These are phyloP conservation scores for Cyclura pinguis DNA, from an alignment of 2,797 vertebrate genomes.

Conservation along the genomic window DNA sequence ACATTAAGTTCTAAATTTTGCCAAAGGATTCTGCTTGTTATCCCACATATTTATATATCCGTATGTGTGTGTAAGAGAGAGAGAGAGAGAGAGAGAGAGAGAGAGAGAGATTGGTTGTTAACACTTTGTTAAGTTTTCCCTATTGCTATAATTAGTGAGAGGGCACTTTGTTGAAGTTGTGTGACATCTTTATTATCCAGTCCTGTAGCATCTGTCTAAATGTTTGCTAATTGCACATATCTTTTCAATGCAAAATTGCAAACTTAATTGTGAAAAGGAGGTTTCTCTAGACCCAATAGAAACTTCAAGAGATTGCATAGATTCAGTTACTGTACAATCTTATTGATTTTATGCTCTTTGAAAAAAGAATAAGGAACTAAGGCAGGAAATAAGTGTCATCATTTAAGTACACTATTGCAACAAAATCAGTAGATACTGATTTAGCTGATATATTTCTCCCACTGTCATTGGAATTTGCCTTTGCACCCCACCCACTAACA, in stretches of 20 bases:
- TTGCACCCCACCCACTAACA: not conserved
- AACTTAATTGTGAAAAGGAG: not conserved
- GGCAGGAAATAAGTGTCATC: not conserved
- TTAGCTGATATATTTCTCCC: slow-evolving; percentile 11
- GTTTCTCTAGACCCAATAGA: not conserved
- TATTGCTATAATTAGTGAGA: not conserved
- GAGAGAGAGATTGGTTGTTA: not conserved
- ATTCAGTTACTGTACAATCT: not conserved
- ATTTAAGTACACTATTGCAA: not conserved
- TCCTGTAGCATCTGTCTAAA: not conserved
- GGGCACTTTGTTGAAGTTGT: not conserved
- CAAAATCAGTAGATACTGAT: slow-evolving; percentile 15
- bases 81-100: not conserved
- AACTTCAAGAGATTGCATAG: not conserved
- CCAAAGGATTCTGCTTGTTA: not conserved
- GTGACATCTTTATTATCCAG: not conserved
- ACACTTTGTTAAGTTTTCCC: not conserved
- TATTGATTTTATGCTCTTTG: not conserved
- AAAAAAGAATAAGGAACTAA: not conserved
- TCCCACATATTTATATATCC: not conserved
- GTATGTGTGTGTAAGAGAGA: not conserved
- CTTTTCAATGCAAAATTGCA: not conserved
- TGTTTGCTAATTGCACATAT: not conserved
- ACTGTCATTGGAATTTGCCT: not conserved
- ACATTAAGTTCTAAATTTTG: not conserved